Percentiles rank a stretch among this genome's conserved stretches.
Conservation (phyloP, 2,888 invertebrate genomes). For the Coenonympha glycerion region DNA sequence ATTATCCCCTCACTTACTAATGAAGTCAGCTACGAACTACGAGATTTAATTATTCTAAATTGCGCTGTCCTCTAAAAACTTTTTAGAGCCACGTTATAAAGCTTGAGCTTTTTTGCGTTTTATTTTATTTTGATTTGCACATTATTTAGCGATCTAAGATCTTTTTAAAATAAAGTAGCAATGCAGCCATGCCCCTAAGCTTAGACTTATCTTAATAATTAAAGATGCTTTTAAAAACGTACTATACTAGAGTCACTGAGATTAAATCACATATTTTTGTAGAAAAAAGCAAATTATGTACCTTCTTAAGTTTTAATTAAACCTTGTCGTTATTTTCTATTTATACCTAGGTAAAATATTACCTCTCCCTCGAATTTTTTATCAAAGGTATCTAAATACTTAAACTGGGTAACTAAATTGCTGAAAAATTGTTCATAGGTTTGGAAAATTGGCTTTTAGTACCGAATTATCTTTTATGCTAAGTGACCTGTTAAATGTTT, state of each 20-base stretch:
- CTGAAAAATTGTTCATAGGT: slow-evolving; percentile 19
- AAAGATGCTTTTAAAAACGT: no score
- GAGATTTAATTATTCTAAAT: not conserved
- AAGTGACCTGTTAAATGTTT: slow-evolving; percentile 14
- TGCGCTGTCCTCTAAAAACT: not conserved
- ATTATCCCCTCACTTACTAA: not conserved
- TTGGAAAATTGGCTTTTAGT: slow-evolving; percentile 18
- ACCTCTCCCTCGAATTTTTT: no score
- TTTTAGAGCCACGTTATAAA: not conserved
- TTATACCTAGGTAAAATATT: no score
- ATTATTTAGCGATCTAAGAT: not conserved
- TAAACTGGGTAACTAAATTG: slow-evolving; percentile 3
- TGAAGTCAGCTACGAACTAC: not conserved
- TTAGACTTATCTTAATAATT: no score
- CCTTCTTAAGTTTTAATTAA: no score
- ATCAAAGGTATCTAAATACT: no score
- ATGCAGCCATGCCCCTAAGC: no score
- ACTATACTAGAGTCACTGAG: no score
- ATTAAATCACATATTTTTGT: no score
- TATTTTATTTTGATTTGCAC: not conserved
- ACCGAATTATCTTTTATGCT: slow-evolving; percentile 5
- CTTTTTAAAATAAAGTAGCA: not conserved
- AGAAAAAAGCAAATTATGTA: no score
- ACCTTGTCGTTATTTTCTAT: no score
- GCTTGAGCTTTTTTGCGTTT: not conserved